Evolutionary conservation across 1,140 invertebrate genomes (phyloP), one percentile per base, ranked within the genome.

Genomic region (Caenorhabditis briggsae): DNA sequence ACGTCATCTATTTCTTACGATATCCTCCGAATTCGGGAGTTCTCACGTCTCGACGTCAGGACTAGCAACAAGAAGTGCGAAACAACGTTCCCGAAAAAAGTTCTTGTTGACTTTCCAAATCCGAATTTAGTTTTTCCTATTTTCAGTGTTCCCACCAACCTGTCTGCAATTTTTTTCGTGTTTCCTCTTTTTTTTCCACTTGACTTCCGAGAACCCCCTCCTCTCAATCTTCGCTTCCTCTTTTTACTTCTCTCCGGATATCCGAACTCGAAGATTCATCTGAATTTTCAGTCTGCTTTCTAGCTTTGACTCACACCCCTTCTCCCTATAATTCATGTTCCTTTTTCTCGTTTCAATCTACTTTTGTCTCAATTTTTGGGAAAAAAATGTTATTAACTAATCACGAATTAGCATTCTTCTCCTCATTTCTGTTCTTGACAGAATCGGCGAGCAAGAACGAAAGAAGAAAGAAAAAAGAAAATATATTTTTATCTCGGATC

Each of bases 91-190:
- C 25, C 7, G n/a, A n/a, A n/a, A 61, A 61, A 61, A 25, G 59
- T 18, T 16, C 50, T 53, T 53, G 50, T 53, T 53, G 23, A 33
- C 64, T 70, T 64, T 70, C 18, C 9, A 33, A 64, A 64, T 25
- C 25, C 25, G 11, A 33, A n/a, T 64, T 64, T 33, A 64, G 25
- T 64, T 59, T 58, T 58, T n/a, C 20, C 5, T 33, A 64, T 33
- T 64, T 64, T 64, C 2, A 12, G 9, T 9, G 20, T 23, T 59
- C 56, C 18, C 59, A 64, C 59, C 59, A 20, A 64, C 59, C 8
- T 64, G 59, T 64, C 59, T 64, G 59, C 59, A 64, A 33, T 64
- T 33, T 16, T 64, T 64, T 64, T 64, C 59, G 5, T 9, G 11
- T 25, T 25, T 64, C 25, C 20, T 64, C 64, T 20, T 46, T 70